A percentile compares a stretch with the other conserved stretches of the same genome.
These are phyloP conservation scores for Orussus abietinus DNA, from an alignment of 1,140 invertebrate species.

Conservation along the genomic window DNA sequence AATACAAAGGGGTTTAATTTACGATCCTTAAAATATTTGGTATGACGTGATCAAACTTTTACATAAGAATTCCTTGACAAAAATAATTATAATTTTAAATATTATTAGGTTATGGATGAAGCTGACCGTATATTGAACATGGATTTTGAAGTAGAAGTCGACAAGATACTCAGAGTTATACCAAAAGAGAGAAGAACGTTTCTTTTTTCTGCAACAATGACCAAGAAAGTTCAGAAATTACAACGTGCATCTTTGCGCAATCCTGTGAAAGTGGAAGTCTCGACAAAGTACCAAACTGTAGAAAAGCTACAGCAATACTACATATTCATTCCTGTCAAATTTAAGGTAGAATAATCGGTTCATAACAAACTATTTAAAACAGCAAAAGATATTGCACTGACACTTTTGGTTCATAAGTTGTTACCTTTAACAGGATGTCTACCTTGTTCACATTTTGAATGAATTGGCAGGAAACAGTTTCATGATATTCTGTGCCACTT, in stretches of 20 bases:
- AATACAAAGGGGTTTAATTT: slow-evolving; percentile 94
- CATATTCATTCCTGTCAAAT: slow-evolving; percentile 93
- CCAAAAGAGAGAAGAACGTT: slow-evolving; percentile 84
- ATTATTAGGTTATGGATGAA: slow-evolving; percentile 82
- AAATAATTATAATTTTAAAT: slow-evolving; percentile 8
- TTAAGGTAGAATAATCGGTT: slow-evolving; percentile 65
- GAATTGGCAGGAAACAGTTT: slow-evolving; percentile 94
- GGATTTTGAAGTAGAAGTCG: slow-evolving; percentile 94
- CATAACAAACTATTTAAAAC: slow-evolving; percentile 8
- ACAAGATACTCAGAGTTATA: slow-evolving; percentile 92
- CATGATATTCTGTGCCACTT: slow-evolving; percentile 96
- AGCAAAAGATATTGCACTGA: slow-evolving; percentile 1
- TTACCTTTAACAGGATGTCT: slow-evolving; percentile 71
- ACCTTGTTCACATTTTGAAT: slow-evolving; percentile 94
- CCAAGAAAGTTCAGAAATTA: slow-evolving; percentile 95
- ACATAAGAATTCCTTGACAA: background rate
- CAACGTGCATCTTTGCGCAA: slow-evolving; percentile 90
- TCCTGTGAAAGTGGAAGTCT: slow-evolving; percentile 94
- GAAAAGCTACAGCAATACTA: slow-evolving; percentile 95
- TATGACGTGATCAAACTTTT: slow-evolving; percentile 34
- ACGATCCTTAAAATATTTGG: slow-evolving; percentile 82
- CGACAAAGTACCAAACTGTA: slow-evolving; percentile 96
- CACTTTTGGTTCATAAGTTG: slow-evolving; percentile 7
- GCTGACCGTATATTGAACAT: slow-evolving; percentile 93
- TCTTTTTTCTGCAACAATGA: slow-evolving; percentile 97